These are phyloP conservation scores for Rotaria macrura DNA, from an alignment of 2,888 invertebrate genomes.

Conservation along the genomic window DNA sequence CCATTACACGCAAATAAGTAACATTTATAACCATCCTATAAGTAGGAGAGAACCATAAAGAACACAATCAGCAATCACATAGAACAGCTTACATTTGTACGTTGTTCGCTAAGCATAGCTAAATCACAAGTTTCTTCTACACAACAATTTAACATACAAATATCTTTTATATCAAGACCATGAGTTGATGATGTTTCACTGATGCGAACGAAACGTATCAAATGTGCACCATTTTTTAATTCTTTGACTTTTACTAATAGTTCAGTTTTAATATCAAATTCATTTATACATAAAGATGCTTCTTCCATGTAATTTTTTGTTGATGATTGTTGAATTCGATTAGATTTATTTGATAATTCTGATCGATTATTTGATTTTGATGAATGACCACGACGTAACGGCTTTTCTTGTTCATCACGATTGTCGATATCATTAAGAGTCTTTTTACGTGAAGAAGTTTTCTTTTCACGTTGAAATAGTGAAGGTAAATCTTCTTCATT, in stretches of 20 bases:
- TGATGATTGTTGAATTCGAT: neutral
- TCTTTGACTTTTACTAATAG: neutral
- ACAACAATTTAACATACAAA: constrained; percentile 19
- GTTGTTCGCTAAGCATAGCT: neutral
- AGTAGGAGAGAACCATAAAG: too few species aligned
- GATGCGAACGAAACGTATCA: neutral
- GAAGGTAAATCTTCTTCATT: neutral
- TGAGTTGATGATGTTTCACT: neutral
- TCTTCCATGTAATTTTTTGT: neutral
- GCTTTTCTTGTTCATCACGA: neutral
- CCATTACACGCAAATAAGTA: constrained; percentile 11
- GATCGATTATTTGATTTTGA: neutral
- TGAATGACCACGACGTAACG: neutral
- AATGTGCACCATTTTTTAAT: neutral
- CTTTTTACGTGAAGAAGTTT: neutral
- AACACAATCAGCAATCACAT: too few species aligned
- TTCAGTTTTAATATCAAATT: neutral
- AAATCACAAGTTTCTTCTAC: neutral
- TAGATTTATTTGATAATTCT: neutral
- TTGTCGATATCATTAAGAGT: neutral
- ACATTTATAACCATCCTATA: constrained; percentile 17
- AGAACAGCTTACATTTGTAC: constrained; percentile 2
- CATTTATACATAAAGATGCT: constrained; percentile 14
- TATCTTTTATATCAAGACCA: constrained; percentile 16
- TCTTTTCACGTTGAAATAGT: constrained; percentile 2